A percentile compares a stretch with the other conserved stretches of the same genome.
These are phyloP conservation scores for Idaea straminata DNA, from an alignment of 2,888 invertebrate genomes.

Conservation along the genomic window DNA sequence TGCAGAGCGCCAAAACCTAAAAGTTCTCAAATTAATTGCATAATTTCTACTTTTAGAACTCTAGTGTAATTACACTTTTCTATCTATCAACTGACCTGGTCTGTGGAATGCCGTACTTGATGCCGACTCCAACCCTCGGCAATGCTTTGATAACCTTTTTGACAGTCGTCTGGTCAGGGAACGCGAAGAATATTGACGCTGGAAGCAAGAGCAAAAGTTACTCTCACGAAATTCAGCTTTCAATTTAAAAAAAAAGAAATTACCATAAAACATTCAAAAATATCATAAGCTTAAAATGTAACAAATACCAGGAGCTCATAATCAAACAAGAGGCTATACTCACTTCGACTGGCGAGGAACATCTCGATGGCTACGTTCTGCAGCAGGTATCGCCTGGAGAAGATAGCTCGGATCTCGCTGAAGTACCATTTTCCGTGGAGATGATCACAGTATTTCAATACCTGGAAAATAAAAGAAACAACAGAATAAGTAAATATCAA, in stretches of 20 bases:
- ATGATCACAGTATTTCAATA: slow-evolving; percentile 98
- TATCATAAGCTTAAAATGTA: too few relatives aligned
- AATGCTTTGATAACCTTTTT: slow-evolving; percentile 99
- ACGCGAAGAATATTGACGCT: slow-evolving; percentile 99
- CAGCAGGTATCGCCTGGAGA: slow-evolving; percentile 96
- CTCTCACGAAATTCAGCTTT: background rate
- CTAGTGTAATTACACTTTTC: background rate
- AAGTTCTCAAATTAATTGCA: background rate
- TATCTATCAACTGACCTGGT: slow-evolving; percentile 84
- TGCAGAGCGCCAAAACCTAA: background rate
- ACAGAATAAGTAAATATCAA: background rate
- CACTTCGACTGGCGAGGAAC: slow-evolving; percentile 98
- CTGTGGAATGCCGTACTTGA: slow-evolving; percentile 99
- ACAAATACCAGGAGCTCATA: background rate
- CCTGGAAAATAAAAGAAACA: slow-evolving; percentile 78
- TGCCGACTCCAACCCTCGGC: slow-evolving; percentile 98
- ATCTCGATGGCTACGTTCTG: slow-evolving; percentile 99
- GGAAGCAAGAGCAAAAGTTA: slow-evolving; percentile 55
- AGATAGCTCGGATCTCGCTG: slow-evolving; percentile 99
- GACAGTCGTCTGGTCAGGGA: slow-evolving; percentile 97
- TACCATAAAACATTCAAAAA: too few relatives aligned
- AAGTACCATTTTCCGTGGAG: slow-evolving; percentile 99
- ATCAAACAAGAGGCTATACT: slow-evolving; percentile 62
- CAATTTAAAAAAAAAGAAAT: background rate
- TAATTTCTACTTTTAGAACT: too few relatives aligned